Evolutionary conservation across 2,113 vertebrate genomes (phyloP).

Genomic region (Chunga burmeisteri): DNA sequence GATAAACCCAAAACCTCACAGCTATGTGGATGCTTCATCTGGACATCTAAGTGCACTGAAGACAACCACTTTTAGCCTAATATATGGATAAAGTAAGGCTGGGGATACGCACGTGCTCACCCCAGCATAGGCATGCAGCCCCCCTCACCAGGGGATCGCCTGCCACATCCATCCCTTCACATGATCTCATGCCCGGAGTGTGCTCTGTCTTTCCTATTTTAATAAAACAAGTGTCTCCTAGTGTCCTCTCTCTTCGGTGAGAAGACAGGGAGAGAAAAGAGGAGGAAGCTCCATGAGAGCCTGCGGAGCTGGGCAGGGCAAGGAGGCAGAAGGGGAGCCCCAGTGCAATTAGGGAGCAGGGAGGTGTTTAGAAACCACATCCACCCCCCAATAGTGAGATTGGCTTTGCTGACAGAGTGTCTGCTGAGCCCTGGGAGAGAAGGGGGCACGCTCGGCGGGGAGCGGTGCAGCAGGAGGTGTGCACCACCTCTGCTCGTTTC

Average conservation of each 20-base stretch:
- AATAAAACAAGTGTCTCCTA: background rate
- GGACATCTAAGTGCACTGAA: background rate
- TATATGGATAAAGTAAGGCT: background rate
- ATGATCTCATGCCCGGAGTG: fast-evolving
- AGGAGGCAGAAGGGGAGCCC: background rate
- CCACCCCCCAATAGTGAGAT: fast-evolving
- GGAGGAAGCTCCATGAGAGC: background rate
- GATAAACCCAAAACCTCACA: background rate
- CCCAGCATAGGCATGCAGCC: fast-evolving
- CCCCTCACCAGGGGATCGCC: background rate
- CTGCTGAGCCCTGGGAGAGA: background rate
- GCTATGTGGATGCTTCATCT: background rate
- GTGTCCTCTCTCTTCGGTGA: background rate
- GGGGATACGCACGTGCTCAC: background rate
- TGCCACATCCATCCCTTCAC: background rate
- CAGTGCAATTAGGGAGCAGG: fast-evolving
- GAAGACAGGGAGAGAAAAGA: background rate
- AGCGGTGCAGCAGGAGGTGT: fast-evolving
- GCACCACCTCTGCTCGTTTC: fast-evolving
- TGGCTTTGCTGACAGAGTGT: background rate
- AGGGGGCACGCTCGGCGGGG: fast-evolving
- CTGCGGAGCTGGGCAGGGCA: background rate
- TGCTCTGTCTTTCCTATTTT: background rate
- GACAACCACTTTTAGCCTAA: background rate
- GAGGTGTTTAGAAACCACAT: background rate